These are phyloP conservation scores for Junonia oenone DNA, from an alignment of 2,888 invertebrate genomes.

Conservation along the genomic window DNA sequence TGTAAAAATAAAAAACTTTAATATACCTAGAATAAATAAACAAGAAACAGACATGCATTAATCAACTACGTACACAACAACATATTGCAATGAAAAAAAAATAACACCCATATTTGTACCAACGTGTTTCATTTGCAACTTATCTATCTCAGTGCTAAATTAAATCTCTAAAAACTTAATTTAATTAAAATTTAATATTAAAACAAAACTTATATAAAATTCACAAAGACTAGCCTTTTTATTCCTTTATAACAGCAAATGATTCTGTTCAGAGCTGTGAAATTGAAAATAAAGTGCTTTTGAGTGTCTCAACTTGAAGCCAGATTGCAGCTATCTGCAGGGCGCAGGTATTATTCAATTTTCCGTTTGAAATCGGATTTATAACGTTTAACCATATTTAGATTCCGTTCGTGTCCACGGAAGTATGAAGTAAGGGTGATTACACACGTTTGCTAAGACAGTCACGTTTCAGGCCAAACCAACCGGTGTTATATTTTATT, in stretches of 20 bases:
- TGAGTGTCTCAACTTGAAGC: not conserved
- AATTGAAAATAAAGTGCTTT: constrained; percentile 2
- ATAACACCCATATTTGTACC: too few relatives aligned
- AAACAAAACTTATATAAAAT: not conserved
- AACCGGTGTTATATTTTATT: not conserved
- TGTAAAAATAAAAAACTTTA: too few relatives aligned
- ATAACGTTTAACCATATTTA: not conserved
- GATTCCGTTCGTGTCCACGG: not conserved
- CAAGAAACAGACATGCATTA: too few relatives aligned
- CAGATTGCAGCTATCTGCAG: not conserved
- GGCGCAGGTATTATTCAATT: not conserved
- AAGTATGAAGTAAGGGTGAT: not conserved
- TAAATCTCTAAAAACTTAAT: too few relatives aligned
- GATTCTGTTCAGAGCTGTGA: not conserved
- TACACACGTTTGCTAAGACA: not conserved
- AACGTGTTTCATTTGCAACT: too few relatives aligned
- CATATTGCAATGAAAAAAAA: too few relatives aligned
- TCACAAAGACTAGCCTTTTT: not conserved
- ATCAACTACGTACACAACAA: too few relatives aligned
- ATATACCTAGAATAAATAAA: too few relatives aligned
- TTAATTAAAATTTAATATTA: not conserved
- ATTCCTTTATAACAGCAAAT: not conserved
- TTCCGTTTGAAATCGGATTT: not conserved
- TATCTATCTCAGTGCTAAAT: too few relatives aligned
- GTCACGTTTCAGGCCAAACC: not conserved